Percentiles rank a stretch among this genome's conserved stretches.
Evolutionary conservation across 2,797 vertebrate genomes (phyloP).

Genomic region (Hozukius guyotensis): DNA sequence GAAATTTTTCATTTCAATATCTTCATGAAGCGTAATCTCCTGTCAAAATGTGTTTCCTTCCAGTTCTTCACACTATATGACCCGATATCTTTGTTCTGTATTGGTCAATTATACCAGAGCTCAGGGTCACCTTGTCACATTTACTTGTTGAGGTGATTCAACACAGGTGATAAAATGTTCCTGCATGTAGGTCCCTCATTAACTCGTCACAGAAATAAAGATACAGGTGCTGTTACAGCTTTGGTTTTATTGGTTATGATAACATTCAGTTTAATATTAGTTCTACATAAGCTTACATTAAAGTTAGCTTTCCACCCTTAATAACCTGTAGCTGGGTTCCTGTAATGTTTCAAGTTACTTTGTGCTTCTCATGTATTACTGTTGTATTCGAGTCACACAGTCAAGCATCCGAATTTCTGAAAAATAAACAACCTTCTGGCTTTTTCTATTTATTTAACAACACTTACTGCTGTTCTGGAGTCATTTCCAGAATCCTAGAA

Average conservation of each 20-base stretch:
- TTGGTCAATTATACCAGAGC: conserved; percentile 10
- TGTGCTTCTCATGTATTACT: no score
- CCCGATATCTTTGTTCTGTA: not conserved
- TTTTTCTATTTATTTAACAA: no score
- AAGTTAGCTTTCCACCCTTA: not conserved
- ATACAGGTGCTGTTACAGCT: not conserved
- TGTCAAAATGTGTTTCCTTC: conserved; percentile 2
- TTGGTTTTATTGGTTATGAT: not conserved
- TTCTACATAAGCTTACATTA: not conserved
- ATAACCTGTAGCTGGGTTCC: no score
- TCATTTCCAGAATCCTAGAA: no score
- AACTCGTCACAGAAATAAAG: not conserved
- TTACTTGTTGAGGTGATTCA: conserved; percentile 6
- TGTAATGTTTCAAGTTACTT: no score
- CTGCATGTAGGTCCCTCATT: not conserved
- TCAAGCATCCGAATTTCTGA: no score
- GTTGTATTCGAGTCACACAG: no score
- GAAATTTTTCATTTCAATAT: conserved; percentile 12
- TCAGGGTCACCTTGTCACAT: conserved; percentile 40
- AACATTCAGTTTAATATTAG: not conserved
- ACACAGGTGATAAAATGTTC: not conserved
- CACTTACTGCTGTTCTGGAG: no score
- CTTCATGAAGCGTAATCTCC: conserved; percentile 3
- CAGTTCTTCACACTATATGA: not conserved
- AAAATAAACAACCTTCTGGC: no score